Base-by-base conservation (phyloP, 2,888 invertebrate genomes). In the Aelia acuminata region DNA sequence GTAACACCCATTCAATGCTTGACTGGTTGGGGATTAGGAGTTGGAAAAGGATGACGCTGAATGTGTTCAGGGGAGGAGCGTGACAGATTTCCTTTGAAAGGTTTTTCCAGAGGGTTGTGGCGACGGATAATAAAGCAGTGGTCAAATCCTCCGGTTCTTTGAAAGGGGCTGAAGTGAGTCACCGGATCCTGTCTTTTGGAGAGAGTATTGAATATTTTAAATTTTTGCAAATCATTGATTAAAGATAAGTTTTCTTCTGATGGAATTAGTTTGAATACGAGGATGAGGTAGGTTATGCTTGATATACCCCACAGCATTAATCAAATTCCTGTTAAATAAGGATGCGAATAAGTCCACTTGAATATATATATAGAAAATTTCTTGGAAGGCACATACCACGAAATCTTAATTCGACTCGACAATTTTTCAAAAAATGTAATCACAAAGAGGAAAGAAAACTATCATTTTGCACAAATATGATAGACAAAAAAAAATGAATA, bases 41-140 rank as follows among this genome's bases (percentile, higher is more conserved):
- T 26, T 26, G 57, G 26, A 26, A 57, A 57, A 57, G 26, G 57
- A 57, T 26, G 57, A 26, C 26, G 57, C 57, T 57, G 57, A 57
- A 57, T 57, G n/a, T 57, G 57, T 57, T 57, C 26, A 57, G 57
- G 57, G 57, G 13, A 57, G 11, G 57, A 13, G n/a, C n/a, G 26
- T 57, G 26, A 26, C 26, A 57, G 57, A 57, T 57, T 57, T 57
- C 11, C 57, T 57, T 57, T 57, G 57, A 57, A 57, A 57, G 57
- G 57, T 57, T 57, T 57, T 57, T 57, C 26, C 57, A 26, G 13
- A 57, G 57, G 57, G 57, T 13, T 57, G 57, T 7, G 13, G 13
- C n/a, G 57, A 13, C 57, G 57, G 26, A 57, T 13, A 57, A 57
- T 57, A 57, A 57, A 57, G 26, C 26, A 57, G 26, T 57, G 57